Evolutionary conservation across 2,113 vertebrate genomes (phyloP).

Genomic region (Megaceryle maxima): DNA sequence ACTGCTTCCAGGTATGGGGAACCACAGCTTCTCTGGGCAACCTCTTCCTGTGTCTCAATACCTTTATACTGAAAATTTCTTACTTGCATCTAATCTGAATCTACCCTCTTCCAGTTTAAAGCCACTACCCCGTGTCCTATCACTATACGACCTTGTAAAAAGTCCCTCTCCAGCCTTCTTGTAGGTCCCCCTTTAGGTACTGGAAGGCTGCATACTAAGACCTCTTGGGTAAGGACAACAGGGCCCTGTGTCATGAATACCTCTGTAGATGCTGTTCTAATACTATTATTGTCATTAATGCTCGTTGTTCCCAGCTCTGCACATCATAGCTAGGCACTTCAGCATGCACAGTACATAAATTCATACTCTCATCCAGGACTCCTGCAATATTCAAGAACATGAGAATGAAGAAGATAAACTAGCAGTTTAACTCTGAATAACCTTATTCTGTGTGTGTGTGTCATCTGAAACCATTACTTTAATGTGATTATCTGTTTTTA

Average conservation of each 20-base stretch:
- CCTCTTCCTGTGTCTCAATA: not conserved
- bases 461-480: conserved; percentile 54
- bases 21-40: not conserved
- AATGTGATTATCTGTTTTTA: conserved; percentile 64
- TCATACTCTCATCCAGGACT: conserved; percentile 8
- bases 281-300: conserved; percentile 18
- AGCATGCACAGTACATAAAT: conserved; percentile 22
- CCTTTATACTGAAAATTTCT: not conserved
- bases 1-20: not conserved
- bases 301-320: not conserved
- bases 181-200: not conserved
- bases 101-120: not conserved
- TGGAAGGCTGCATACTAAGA: not conserved
- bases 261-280: conserved; percentile 1
- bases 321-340: not conserved
- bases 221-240: not conserved
- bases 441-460: conserved; percentile 41
- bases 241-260: not conserved
- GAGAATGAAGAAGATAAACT: conserved; percentile 54
- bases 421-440: conserved; percentile 61
- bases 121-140: not conserved
- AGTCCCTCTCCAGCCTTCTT: not conserved
- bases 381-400: conserved; percentile 19
- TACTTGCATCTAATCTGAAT: not conserved
- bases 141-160: not conserved